Conservation (phyloP, 2,888 invertebrate species). For the Drosophila infuscata region DNA sequence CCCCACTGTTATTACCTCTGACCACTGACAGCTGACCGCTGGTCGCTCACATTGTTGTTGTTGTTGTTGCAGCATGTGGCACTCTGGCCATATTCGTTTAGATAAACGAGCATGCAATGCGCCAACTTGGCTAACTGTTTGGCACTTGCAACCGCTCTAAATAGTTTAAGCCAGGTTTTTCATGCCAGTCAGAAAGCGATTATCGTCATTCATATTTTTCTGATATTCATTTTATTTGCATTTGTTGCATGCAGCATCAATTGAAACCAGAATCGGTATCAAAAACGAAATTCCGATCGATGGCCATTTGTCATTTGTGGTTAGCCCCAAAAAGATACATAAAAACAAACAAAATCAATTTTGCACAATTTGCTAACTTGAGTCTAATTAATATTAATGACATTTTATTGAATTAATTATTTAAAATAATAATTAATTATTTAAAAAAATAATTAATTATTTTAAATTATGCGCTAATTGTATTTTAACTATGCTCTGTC, state of each 20-base stretch:
- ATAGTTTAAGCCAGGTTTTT: conserved; percentile 7
- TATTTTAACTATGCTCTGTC: neutral
- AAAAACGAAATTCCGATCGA: neutral
- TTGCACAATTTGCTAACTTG: neutral
- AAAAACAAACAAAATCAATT: neutral
- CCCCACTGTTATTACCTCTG: conserved; percentile 36
- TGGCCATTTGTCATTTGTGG: neutral
- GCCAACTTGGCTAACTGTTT: conserved; percentile 46
- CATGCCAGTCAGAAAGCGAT: neutral
- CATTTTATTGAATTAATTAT: neutral
- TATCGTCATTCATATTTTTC: neutral
- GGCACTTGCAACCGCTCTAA: conserved; percentile 24
- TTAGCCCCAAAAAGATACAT: neutral
- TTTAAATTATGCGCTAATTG: neutral
- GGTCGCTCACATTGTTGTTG: conserved; percentile 41
- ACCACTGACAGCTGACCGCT: conserved; percentile 34
- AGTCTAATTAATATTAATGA: neutral
- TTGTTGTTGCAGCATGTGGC: conserved; percentile 17
- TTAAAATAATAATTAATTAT: neutral
- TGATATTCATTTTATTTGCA: neutral
- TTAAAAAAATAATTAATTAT: neutral
- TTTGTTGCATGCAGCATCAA: neutral
- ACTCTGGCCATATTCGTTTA: conserved; percentile 34
- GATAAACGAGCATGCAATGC: conserved; percentile 58
- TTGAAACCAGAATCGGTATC: neutral